Conservation (phyloP, 2,113 vertebrate species). For the Saccopteryx leptura region DNA sequence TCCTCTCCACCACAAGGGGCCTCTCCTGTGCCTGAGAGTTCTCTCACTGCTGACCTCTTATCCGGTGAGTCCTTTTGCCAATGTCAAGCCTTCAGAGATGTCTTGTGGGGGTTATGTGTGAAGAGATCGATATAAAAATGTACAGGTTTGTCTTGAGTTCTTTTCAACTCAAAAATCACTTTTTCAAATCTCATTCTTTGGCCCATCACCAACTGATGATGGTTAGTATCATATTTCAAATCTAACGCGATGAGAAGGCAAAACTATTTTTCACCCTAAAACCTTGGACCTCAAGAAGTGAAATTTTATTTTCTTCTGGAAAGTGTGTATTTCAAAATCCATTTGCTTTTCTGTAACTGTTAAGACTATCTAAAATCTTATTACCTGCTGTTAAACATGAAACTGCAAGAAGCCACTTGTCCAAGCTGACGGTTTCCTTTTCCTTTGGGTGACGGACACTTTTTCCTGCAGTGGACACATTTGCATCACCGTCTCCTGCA, state of each 20-base stretch:
- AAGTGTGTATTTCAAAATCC: not conserved
- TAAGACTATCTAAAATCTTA: not conserved
- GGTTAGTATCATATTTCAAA: conserved; percentile 42
- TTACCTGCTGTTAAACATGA: conserved; percentile 3
- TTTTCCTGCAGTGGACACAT: conserved; percentile 92
- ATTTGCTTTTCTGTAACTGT: conserved; percentile 8
- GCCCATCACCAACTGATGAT: not conserved
- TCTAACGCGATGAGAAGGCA: not conserved
- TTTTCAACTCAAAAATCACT: conserved; percentile 1
- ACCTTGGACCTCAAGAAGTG: conserved; percentile 3
- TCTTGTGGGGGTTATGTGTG: not conserved
- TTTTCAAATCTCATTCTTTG: conserved; percentile 2
- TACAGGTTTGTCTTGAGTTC: not conserved
- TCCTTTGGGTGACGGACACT: conserved; percentile 81
- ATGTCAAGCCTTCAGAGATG: not conserved
- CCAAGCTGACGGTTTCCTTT: conserved; percentile 1
- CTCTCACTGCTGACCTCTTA: conserved; percentile 95
- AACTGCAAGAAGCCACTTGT: conserved; percentile 77
- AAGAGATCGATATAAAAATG: not conserved
- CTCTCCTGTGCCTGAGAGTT: conserved; percentile 96
- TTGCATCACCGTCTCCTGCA: conserved; percentile 93
- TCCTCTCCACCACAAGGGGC: conserved; percentile 96
- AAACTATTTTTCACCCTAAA: not conserved
- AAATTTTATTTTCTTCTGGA: conserved; percentile 39
- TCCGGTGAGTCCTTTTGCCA: conserved; percentile 93